Evolutionary conservation across 1,140 invertebrate species (phyloP).

Genomic region (Ooceraea biroi): DNA sequence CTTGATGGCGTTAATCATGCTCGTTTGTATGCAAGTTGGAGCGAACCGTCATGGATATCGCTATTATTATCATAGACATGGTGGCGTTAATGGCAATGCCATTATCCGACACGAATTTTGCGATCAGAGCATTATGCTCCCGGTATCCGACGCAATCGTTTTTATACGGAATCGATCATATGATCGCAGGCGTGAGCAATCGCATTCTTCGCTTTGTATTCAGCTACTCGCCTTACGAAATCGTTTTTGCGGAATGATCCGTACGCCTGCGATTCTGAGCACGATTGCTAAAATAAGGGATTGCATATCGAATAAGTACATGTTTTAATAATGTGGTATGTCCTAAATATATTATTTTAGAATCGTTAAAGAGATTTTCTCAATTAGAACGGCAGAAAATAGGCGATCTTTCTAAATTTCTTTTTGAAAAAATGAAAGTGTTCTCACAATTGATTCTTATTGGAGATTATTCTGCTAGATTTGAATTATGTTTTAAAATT

Average conservation of each 20-base stretch:
- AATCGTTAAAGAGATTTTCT: not conserved
- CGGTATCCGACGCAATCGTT: conserved; percentile 38
- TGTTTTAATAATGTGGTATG: not conserved
- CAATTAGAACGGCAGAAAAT: not conserved
- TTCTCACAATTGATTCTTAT: too few species aligned
- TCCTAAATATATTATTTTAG: not conserved
- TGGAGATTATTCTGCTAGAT: too few species aligned
- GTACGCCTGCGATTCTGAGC: not conserved
- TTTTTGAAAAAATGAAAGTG: too few species aligned
- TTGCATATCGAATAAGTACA: not conserved
- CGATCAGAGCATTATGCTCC: conserved; percentile 34
- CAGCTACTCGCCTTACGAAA: conserved; percentile 35
- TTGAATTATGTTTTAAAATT: too few species aligned
- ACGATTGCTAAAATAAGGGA: conserved; percentile 16
- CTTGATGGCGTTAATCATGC: conserved; percentile 35
- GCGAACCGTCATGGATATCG: conserved; percentile 39
- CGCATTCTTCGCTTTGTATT: conserved; percentile 51
- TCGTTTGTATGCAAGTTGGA: conserved; percentile 44
- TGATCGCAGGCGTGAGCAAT: conserved; percentile 46
- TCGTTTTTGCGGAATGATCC: conserved; percentile 17
- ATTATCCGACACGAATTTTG: conserved; percentile 54
- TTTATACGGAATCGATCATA: conserved; percentile 46
- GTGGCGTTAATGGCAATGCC: conserved; percentile 51
- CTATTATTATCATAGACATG: conserved; percentile 56
- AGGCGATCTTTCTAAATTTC: not conserved